Base-by-base conservation (phyloP, 1,140 invertebrate species). In the Archegozetes longisetosus region DNA sequence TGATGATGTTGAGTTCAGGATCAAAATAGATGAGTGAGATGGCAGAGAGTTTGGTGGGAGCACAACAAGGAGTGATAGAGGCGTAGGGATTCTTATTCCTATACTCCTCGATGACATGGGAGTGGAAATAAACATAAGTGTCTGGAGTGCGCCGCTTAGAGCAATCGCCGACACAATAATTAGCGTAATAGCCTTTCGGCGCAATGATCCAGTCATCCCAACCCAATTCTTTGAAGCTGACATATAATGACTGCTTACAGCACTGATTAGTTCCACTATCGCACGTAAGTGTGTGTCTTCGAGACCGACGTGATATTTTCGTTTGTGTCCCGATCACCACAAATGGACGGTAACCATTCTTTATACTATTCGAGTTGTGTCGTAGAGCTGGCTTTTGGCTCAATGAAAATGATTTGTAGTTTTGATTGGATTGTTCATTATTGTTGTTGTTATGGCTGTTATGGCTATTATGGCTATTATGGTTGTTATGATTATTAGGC, bases 141-240 rank as follows among this genome's bases (percentile, higher is more conserved):
- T n/a, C n/a, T n/a, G n/a, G n/a, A n/a, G n/a, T n/a, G n/a, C n/a
- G n/a, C n/a, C n/a, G n/a, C n/a, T n/a, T n/a, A 0, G 86, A 85
- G 76, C 94, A 98, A 66, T 94, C 86, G 2, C 94, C 94, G 61
- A 85, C 84, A 75, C 94, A 98, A 74, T 92, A 96, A 74, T 92
- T 91, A 20, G 94, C 93, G 68, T 94, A 84, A 74, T 97, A 98
- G 64, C 84, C 82, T 66, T 88, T 87, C 0, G 94, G 94, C 0
- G 92, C 92, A 32, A 98, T 90, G 66, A 98, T 92, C 85, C 92
- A 98, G n/a, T n/a, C 83, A 68, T 96, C 90, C 92, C 93, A 97
- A 13, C 90, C 91, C 68, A 98, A 91, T 64, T 89, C 86, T 65
- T 85, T 86, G 73, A 98, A 98, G 74, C 96, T 88, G 14, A 98